Conservation (phyloP, 2,888 invertebrate species). For the Julus scandinavius region DNA sequence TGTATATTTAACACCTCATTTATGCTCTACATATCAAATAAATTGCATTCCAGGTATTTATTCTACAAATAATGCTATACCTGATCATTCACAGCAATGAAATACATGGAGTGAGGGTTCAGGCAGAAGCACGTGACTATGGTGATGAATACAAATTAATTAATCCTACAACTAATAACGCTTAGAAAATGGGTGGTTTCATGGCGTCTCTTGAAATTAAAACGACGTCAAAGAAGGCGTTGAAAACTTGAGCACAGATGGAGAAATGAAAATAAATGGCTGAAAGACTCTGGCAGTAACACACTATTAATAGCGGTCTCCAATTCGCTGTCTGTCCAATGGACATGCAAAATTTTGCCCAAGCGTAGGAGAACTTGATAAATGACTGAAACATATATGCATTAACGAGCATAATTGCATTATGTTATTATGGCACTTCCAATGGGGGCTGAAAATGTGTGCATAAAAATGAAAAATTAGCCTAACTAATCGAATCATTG, state of each 20-base stretch:
- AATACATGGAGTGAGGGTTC: not conserved
- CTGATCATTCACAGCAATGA: too few species aligned
- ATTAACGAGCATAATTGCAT: slow-evolving; percentile 35
- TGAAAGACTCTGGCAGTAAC: slow-evolving; percentile 4
- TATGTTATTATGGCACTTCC: slow-evolving; percentile 9
- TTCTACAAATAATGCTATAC: too few species aligned
- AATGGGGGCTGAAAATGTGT: not conserved
- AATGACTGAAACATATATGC: slow-evolving; percentile 1
- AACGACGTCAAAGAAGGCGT: slow-evolving; percentile 30
- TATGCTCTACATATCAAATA: too few species aligned
- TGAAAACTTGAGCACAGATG: slow-evolving; percentile 37
- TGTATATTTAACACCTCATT: too few species aligned
- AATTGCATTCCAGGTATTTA: too few species aligned
- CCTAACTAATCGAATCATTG: not conserved
- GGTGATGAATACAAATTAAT: not conserved
- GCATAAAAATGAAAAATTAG: slow-evolving; percentile 1
- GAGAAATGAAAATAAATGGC: slow-evolving; percentile 24
- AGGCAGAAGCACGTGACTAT: not conserved
- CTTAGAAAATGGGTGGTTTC: not conserved
- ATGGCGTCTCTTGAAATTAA: not conserved
- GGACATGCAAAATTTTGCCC: not conserved
- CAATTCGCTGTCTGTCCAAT: not conserved
- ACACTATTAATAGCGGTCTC: slow-evolving; percentile 30
- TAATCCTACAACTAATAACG: not conserved
- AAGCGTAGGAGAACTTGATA: not conserved